Evolutionary conservation across 2,888 invertebrate species (phyloP), one percentile per base, ranked within the genome.

Genomic region (Bhutanitis thaidina): DNA sequence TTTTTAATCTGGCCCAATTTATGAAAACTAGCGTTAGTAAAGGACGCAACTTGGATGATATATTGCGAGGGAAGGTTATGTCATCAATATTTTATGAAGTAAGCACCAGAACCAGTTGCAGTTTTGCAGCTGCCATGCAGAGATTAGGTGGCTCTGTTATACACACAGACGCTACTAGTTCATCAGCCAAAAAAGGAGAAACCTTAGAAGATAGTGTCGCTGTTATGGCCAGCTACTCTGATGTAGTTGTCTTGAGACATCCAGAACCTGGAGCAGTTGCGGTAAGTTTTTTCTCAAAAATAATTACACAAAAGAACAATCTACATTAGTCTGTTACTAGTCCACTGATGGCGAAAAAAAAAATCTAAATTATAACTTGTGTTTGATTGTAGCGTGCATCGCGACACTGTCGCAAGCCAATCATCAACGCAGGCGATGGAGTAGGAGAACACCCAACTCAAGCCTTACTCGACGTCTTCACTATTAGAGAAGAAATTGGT

Each of bases 371-470:
- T 5, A 20, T 20, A 20, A 20, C 20, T 20, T 20, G 13, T 40
- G 5, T 35, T 46, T 41, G 32, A 32, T 70, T 74, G 71, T 71
- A 97, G 96, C 92, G 93, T 65, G 97, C 96, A 0, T 94, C 98
- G 0, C 91, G 93, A 12, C 93, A 94, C 53, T 95, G 95, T 61
- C 92, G 95, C 1, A 97, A 96, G 71, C 98, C 98, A 0, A 85
- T 99, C n/a, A 94, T 99, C 45, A 99, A 99, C 87, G 99, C 98
- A 9, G 99, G 99, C 1, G 99, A 99, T 84, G 99, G 99, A 7
- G 91, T 96, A 0, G 98, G 98, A 0, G 98, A 98, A 76, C 98
- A 98, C 83, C 99, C 99, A 0, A 98, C 98, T 0, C 99, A 99
- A 90, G 99, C 99, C 0, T 88, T 99, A 10, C 90, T 99, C 8